phyloP scores from a whole-genome alignment of 2,797 vertebrate genomes.

The Tinamus major region DNA sequence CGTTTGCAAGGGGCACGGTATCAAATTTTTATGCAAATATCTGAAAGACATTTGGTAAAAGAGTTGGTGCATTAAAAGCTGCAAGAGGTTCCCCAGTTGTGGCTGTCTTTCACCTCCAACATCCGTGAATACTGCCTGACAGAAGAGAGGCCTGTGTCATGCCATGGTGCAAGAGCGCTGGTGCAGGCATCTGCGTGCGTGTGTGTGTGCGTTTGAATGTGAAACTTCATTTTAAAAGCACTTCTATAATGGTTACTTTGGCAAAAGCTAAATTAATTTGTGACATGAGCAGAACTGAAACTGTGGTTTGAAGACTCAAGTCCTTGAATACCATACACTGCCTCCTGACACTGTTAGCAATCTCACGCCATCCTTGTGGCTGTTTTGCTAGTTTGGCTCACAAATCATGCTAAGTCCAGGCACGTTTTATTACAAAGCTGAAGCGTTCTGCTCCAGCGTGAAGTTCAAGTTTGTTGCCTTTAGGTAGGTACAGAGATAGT shows the following conservation, averaged over 20 bases:
- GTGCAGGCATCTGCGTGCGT: not conserved
- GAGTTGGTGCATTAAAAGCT: not conserved
- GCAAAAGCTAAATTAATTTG: not conserved
- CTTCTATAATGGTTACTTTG: not conserved
- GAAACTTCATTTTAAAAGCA: not conserved
- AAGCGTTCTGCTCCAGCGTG: not conserved
- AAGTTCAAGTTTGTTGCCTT: not conserved
- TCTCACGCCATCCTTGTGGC: not conserved
- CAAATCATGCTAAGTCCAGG: not conserved
- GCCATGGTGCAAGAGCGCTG: not conserved
- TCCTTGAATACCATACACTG: not conserved
- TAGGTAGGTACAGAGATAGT: not conserved
- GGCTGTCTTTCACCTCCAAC: no score
- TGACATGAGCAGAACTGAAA: constrained; percentile 4
- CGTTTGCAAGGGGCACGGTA: not conserved
- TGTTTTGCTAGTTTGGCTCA: not conserved
- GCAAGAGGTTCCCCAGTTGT: no score
- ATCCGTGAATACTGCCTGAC: accelerated
- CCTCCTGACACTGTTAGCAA: not conserved
- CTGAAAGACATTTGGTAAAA: not conserved
- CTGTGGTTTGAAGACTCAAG: not conserved
- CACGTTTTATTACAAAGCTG: not conserved
- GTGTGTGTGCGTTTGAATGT: not conserved
- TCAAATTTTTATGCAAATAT: not conserved
- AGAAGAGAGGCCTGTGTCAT: accelerated